Conservation (phyloP, 2,888 invertebrate genomes). For the Muscina levida region DNA sequence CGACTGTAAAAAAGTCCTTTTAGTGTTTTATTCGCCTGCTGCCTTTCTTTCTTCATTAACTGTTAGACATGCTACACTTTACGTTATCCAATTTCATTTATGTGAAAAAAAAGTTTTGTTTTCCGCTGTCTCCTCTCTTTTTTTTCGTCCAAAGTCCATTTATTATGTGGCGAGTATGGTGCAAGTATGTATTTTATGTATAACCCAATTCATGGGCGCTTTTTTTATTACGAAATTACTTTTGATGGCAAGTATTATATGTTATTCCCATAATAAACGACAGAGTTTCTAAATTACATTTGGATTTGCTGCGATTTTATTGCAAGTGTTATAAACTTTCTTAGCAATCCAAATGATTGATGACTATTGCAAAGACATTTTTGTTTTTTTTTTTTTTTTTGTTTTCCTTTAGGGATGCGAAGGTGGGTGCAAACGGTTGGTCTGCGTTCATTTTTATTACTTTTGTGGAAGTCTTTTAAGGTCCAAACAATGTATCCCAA, state of each 20-base stretch:
- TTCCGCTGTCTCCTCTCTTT: not conserved
- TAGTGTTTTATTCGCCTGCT: not conserved
- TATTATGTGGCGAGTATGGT: not conserved
- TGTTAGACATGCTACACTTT: slow-evolving; percentile 4
- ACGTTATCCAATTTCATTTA: not conserved
- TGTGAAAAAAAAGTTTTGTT: not conserved
- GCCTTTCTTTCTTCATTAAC: not conserved
- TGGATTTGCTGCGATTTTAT: slow-evolving; percentile 48
- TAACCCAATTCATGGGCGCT: slow-evolving; percentile 5
- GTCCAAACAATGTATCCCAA: too few species aligned
- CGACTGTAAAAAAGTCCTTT: not conserved
- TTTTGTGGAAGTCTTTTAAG: too few species aligned
- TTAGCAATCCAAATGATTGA: slow-evolving; percentile 51
- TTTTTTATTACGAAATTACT: slow-evolving; percentile 39
- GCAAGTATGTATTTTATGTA: not conserved
- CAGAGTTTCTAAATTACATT: slow-evolving; percentile 38
- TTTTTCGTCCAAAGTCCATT: not conserved
- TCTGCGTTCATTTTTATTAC: too few species aligned
- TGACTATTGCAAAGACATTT: slow-evolving; percentile 25
- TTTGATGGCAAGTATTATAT: slow-evolving; percentile 28
- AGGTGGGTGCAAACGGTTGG: too few species aligned
- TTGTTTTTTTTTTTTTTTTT: slow-evolving; percentile 12
- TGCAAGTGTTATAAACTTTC: slow-evolving; percentile 27
- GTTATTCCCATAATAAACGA: slow-evolving; percentile 29
- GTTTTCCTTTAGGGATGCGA: too few species aligned